Base-by-base conservation (phyloP, 2,113 vertebrate species). In the Chaenocephalus aceratus region DNA sequence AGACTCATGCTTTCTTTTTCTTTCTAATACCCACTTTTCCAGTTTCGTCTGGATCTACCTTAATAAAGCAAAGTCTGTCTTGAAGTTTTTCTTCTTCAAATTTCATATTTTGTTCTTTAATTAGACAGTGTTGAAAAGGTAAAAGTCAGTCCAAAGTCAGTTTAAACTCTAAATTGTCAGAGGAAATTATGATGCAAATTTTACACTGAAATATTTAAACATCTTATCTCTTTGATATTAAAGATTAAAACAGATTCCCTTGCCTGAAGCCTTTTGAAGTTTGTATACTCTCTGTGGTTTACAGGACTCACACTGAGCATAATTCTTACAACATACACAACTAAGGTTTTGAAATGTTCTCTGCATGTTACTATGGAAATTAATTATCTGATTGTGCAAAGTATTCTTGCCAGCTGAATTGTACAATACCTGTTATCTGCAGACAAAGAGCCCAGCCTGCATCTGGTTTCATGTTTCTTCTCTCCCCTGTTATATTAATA, bases 401-500 rank as follows among this genome's bases (percentile, higher is more conserved):
- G 34, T 83, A 75, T 82, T 69, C 57, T 58, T 76, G 79, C 60
- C 76, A 72, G 64, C 59, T 67, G 16, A 51, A 86, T 68, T 81
- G 44, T 62, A 77, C 79, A 82, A 74, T 82, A 76, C 79, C 72
- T 72, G 63, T 82, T 88, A 71, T 67, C 58, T 79, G 80, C 77
- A 85, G 59, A 93, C 80, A 89, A 89, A 86, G 76, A 83, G 63
- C 70, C 63, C 45, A 60, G 68, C 51, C 57, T 26, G 79, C 70
- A 53, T 90, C 80, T 79, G 90, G 90, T 93, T 86, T 93, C 91
- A 86, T 84, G 76, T 92, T 93, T 90, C 85, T 78, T 51, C 36
- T 74, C 75, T 84, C 44, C 57, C 69, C 54, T 83, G 74, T 91
- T 89, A 79, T 89, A 82, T 85, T 84, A 84, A 86, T 81, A 84